phyloP scores from a whole-genome alignment of 2,888 invertebrate genomes.

The Leucophora obtusa region DNA sequence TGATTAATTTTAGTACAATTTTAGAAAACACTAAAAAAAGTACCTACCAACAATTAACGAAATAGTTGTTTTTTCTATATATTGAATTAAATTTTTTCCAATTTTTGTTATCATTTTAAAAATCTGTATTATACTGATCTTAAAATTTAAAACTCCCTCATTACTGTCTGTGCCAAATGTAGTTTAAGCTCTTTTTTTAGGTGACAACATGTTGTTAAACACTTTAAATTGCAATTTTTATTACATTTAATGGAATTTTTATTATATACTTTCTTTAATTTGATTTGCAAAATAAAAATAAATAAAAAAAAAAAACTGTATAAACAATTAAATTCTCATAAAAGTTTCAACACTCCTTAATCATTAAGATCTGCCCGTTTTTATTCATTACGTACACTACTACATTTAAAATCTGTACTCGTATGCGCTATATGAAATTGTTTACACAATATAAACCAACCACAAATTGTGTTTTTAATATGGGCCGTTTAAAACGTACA shows the following conservation, averaged over 20 bases:
- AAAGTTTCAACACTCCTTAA: constrained; percentile 50
- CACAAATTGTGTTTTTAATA: neutral
- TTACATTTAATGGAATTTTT: neutral
- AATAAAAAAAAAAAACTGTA: neutral
- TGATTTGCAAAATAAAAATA: neutral
- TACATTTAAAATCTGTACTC: neutral
- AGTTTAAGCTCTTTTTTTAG: neutral
- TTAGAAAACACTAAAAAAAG: too few species aligned
- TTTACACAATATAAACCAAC: neutral
- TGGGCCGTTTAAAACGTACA: neutral
- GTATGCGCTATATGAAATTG: neutral
- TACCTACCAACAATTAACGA: too few species aligned
- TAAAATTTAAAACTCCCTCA: too few species aligned
- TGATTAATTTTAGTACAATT: too few species aligned
- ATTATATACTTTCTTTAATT: constrained; percentile 6
- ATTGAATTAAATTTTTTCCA: too few species aligned
- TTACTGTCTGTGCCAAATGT: too few species aligned
- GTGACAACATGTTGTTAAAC: too few species aligned
- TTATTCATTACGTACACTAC: neutral
- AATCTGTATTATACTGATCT: too few species aligned
- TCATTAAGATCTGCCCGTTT: neutral
- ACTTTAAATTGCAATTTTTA: neutral
- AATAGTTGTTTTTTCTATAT: too few species aligned
- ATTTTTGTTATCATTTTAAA: too few species aligned
- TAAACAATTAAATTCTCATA: constrained; percentile 49